Percentiles rank a stretch among this genome's conserved stretches.
These are phyloP conservation scores for Paramormyrops hopkinsi DNA, from an alignment of 2,797 vertebrate species.

Conservation along the genomic window DNA sequence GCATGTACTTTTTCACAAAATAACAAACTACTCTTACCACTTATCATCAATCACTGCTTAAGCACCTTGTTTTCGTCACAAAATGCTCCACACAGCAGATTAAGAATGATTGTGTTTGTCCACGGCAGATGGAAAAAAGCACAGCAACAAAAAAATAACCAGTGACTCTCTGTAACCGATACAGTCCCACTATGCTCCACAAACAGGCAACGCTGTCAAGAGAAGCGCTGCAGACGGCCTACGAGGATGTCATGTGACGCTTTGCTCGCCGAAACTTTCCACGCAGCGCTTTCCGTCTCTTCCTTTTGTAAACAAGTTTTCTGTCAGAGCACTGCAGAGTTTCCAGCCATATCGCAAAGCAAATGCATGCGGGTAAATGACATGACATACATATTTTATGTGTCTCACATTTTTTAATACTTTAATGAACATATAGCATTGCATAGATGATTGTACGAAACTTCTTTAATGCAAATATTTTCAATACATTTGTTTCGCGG, in stretches of 20 bases:
- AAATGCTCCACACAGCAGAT: not conserved
- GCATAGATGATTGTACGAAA: not conserved
- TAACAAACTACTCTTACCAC: not conserved
- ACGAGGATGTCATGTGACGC: not conserved
- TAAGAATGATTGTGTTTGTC: not conserved
- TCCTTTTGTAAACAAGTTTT: not conserved
- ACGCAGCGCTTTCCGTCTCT: not conserved
- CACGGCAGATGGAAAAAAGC: not conserved
- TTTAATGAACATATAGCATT: not conserved
- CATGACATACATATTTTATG: not conserved
- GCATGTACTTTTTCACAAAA: not conserved
- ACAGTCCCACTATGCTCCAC: not conserved
- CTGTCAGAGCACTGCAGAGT: not conserved
- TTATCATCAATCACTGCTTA: not conserved
- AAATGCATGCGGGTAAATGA: not conserved
- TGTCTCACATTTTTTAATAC: not conserved
- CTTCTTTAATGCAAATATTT: not conserved
- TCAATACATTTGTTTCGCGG: not conserved
- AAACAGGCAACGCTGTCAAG: not conserved
- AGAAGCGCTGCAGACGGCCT: not conserved
- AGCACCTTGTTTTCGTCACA: not conserved
- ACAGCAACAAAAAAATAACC: not conserved
- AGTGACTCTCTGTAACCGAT: not conserved
- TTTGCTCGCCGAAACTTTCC: not conserved
- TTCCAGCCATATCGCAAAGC: not conserved